These are phyloP conservation scores for Cheirogaleus major DNA, from an alignment of 2,797 vertebrate species.

Conservation along the genomic window DNA sequence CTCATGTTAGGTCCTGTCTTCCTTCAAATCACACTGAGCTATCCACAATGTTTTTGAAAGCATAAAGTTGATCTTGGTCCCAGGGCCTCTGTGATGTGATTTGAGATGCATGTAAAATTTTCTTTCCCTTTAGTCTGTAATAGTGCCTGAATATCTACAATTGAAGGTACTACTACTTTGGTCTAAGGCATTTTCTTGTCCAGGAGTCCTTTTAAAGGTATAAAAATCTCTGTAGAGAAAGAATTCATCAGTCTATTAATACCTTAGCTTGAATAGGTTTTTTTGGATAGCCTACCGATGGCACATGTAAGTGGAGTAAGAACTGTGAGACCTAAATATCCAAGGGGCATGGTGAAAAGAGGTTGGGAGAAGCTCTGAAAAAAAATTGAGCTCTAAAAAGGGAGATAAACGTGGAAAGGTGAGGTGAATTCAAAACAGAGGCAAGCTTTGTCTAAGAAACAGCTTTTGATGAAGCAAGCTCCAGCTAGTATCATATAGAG, in stretches of 20 bases:
- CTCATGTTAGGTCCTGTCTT: background rate
- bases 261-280: background rate
- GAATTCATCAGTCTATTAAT: background rate
- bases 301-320: background rate
- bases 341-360: background rate
- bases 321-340: background rate
- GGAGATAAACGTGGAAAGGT: background rate
- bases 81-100: background rate
- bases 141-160: background rate
- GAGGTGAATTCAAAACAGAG: slow-evolving; percentile 22
- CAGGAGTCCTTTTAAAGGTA: background rate
- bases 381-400: background rate
- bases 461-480: background rate
- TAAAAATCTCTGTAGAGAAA: background rate
- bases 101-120: slow-evolving; percentile 1
- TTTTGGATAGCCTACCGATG: background rate
- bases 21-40: slow-evolving; percentile 3
- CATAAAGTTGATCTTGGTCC: background rate
- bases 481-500: background rate
- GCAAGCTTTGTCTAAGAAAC: background rate
- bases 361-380: background rate
- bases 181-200: background rate
- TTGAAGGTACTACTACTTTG: background rate
- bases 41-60: background rate
- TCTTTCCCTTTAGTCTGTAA: background rate